Evolutionary conservation across 2,888 invertebrate species (phyloP).

Genomic region (Eupithecia dodoneata): DNA sequence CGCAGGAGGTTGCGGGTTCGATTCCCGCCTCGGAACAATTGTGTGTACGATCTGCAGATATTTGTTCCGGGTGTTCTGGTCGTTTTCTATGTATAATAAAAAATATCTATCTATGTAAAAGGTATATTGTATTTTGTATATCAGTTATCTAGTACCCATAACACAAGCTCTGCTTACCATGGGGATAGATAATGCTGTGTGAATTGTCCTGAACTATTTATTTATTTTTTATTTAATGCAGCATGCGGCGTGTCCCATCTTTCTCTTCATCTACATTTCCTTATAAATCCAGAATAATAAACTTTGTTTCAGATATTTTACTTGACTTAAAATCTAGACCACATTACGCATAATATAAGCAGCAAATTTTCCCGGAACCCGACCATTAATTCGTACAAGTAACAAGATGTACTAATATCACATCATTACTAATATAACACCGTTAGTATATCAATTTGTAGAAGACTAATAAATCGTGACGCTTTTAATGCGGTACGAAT

Average conservation of each 20-base stretch:
- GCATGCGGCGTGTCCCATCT: neutral
- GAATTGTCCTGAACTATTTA: too few relatives aligned
- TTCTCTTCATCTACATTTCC: neutral
- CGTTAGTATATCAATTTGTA: constrained; percentile 58
- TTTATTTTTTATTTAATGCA: too few relatives aligned
- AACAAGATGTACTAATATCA: constrained; percentile 65
- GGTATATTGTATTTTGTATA: too few relatives aligned
- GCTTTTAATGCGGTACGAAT: constrained; percentile 9
- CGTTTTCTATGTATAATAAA: too few relatives aligned
- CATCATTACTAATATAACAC: constrained; percentile 68
- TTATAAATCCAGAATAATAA: neutral
- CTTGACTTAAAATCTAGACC: neutral
- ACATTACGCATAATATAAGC: neutral
- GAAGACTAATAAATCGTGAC: constrained; percentile 53
- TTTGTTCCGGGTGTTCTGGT: too few relatives aligned
- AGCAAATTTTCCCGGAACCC: constrained; percentile 49
- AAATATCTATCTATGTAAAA: too few relatives aligned
- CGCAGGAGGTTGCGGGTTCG: too few relatives aligned
- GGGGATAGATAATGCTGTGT: too few relatives aligned
- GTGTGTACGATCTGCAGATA: too few relatives aligned
- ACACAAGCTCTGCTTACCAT: too few relatives aligned
- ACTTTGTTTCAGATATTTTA: neutral
- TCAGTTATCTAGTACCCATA: too few relatives aligned
- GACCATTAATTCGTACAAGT: constrained; percentile 56
- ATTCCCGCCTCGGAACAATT: too few relatives aligned